phyloP scores from a whole-genome alignment of 2,888 invertebrate genomes.

The Vandiemenella viatica region DNA sequence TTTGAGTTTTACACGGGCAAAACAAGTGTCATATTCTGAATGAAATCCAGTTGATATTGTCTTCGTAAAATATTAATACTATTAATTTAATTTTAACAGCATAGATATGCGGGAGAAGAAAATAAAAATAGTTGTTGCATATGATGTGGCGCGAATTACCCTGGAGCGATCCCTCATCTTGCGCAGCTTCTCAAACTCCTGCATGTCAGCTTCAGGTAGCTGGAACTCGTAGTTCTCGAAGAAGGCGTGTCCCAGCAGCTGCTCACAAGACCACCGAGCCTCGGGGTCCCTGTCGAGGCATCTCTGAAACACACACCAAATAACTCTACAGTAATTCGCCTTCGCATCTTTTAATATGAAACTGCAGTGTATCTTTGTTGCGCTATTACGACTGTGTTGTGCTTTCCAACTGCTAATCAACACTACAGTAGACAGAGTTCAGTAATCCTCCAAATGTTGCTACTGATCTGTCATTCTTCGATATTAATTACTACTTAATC shows the following conservation, averaged over 20 bases:
- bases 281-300: slow-evolving; percentile 91
- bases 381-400: too few relatives aligned
- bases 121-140: slow-evolving; percentile 11
- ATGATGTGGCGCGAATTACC: slow-evolving; percentile 13
- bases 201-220: slow-evolving; percentile 53
- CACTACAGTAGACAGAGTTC: too few relatives aligned
- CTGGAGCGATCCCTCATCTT: slow-evolving; percentile 44
- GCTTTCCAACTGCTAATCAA: too few relatives aligned
- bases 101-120: neutral
- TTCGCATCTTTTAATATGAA: too few relatives aligned
- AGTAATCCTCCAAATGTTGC: too few relatives aligned
- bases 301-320: slow-evolving; percentile 36
- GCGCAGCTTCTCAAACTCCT: slow-evolving; percentile 42
- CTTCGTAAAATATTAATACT: neutral
- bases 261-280: slow-evolving; percentile 82
- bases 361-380: too few relatives aligned
- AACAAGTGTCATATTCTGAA: too few relatives aligned
- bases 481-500: too few relatives aligned
- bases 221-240: slow-evolving; percentile 80
- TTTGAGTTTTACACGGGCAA: too few relatives aligned
- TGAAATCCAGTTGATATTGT: neutral
- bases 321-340: neutral
- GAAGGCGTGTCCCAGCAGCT: slow-evolving; percentile 76
- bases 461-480: too few relatives aligned
- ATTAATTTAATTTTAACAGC: neutral